Evolutionary conservation across 1,140 invertebrate genomes (phyloP), one percentile per base, ranked within the genome.

Genomic region (Globodera rostochiensis): DNA sequence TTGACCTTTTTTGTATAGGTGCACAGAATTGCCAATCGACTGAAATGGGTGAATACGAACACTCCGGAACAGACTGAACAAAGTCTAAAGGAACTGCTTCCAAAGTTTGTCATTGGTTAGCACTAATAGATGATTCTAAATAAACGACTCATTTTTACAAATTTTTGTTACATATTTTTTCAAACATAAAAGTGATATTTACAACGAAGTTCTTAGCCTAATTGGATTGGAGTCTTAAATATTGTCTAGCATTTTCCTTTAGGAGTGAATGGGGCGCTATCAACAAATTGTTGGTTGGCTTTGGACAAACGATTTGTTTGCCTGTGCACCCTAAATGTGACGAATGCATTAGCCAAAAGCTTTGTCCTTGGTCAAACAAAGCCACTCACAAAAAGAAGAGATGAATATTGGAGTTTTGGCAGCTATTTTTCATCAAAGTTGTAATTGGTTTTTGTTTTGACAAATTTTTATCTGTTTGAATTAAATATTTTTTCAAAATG

Each of bases 41-140:
- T 85, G 6, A 50, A 66, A 46, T 85, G 84, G 84, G 73, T 85
- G 45, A 84, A 87, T 8, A 85, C 84, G 9, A 86, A 76, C 60
- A 87, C 50, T 19, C 76, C 84, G 6, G 77, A 87, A 67, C 50
- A 84, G 11, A 85, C 84, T 2, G 84, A 86, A 77, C 25, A 45
- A 46, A 53, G 49, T 21, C 67, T 85, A 7, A 69, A 76, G 71
- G 49, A 85, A 77, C 60, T 87, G 74, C 53, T 85, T 11, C 82
- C 84, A 21, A 79, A 66, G 84, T 85, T 15, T 36, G 15, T 53
- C 3, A 80, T 6, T 73, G 49, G 47, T 80, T 80, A 5, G 19
- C 15, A 75, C 4, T 57, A 25, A 57, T 78, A 74, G 45, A 79
- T 25, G 47, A 50, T 50, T 70, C 9, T 60, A 9, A 69, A 49